These are phyloP conservation scores for Cheilosia variabilis DNA, from an alignment of 2,888 invertebrate genomes.

Conservation along the genomic window DNA sequence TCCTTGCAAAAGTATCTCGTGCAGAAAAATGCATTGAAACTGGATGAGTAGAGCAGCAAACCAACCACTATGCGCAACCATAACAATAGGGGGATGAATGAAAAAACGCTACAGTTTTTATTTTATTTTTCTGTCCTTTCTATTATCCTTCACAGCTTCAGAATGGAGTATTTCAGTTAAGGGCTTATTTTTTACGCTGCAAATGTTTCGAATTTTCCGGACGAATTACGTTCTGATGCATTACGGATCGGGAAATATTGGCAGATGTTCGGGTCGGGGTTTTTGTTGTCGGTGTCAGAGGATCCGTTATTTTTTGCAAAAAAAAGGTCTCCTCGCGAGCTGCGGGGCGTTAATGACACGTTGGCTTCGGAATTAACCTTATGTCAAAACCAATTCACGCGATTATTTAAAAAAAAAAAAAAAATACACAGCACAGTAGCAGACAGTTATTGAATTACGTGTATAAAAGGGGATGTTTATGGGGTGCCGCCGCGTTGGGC, in stretches of 20 bases:
- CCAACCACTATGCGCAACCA: conserved; percentile 16
- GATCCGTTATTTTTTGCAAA: conserved; percentile 11
- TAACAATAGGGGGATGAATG: conserved; percentile 53
- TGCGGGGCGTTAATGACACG: conserved; percentile 72
- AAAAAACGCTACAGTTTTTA: conserved; percentile 66
- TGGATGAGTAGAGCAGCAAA: neutral
- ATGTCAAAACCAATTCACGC: conserved; percentile 74
- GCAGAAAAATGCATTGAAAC: conserved; percentile 55
- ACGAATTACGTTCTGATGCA: conserved; percentile 71
- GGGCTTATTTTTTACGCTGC: conserved; percentile 54
- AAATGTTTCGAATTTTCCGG: conserved; percentile 73
- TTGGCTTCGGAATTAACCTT: conserved; percentile 72
- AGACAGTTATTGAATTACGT: conserved; percentile 45
- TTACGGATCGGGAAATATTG: conserved; percentile 68
- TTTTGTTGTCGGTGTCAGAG: conserved; percentile 36
- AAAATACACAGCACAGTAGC: conserved; percentile 5
- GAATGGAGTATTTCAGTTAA: conserved; percentile 48
- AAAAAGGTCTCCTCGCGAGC: conserved; percentile 52
- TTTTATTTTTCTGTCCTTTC: conserved; percentile 52
- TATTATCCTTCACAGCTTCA: conserved; percentile 49
- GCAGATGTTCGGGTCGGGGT: conserved; percentile 62
- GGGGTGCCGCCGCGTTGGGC: conserved; percentile 45
- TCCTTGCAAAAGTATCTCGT: conserved; percentile 27
- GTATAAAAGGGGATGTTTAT: conserved; percentile 43
- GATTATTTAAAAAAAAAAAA: conserved; percentile 62